Percentiles rank a stretch among this genome's conserved stretches.
Conservation (phyloP, 2,888 invertebrate genomes). For the Aleiodes alternator region DNA sequence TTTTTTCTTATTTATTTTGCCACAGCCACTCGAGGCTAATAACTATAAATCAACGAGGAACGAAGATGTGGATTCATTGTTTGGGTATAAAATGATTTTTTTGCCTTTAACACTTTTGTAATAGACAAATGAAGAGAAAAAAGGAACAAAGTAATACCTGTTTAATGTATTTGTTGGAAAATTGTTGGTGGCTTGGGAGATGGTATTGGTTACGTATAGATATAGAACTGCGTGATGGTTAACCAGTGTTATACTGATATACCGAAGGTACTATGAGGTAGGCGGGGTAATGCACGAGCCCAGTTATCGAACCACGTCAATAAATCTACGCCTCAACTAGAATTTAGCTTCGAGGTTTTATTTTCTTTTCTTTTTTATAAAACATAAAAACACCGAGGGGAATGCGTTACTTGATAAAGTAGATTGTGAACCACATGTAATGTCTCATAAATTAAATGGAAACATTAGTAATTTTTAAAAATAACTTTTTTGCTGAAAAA, state of each 20-base stretch:
- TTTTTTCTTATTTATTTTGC: constrained; percentile 15
- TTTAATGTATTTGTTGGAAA: constrained; percentile 18
- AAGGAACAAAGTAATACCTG: background rate
- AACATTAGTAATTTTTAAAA: too few relatives aligned
- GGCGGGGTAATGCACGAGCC: constrained; percentile 72
- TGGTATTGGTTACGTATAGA: background rate
- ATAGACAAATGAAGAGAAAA: background rate
- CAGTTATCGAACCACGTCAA: constrained; percentile 71
- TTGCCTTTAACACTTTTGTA: background rate
- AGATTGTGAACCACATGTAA: constrained; percentile 48
- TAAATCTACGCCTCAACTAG: constrained; percentile 73
- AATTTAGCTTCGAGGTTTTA: constrained; percentile 64
- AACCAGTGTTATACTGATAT: constrained; percentile 37
- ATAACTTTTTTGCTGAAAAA: too few relatives aligned
- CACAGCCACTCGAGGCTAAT: constrained; percentile 27
- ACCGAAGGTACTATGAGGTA: constrained; percentile 54
- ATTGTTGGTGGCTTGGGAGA: background rate
- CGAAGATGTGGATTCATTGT: constrained; percentile 34
- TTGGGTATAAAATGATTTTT: constrained; percentile 29
- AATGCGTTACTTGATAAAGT: constrained; percentile 52
- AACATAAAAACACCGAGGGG: constrained; percentile 25
- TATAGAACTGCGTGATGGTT: background rate
- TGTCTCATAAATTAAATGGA: constrained; percentile 53
- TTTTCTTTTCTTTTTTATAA: too few relatives aligned
- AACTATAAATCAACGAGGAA: constrained; percentile 42